Evolutionary conservation across 2,113 vertebrate species (phyloP), one percentile per base, ranked within the genome.

Genomic region (Xiphophorus maculatus): DNA sequence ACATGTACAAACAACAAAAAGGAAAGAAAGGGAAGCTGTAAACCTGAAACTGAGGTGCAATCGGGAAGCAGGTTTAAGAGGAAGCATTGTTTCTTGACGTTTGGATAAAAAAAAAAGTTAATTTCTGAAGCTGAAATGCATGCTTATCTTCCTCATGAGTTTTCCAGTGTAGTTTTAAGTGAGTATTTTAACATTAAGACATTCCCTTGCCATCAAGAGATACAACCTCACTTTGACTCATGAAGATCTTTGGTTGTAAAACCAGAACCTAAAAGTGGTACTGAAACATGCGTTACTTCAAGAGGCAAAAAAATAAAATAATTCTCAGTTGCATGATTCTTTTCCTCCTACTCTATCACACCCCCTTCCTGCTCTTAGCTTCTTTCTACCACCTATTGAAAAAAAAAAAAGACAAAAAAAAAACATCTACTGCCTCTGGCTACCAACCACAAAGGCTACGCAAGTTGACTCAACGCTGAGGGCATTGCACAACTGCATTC

Each of bases 401-500:
- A 13, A 42, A 42, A 42, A 12, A 42, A 32, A 58, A 30, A 15
- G 15, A 69, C 33, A 58, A n/a, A 35, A 33, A 58, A 28, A n/a
- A 27, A n/a, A 37, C 77, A 73, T 82, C 77, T 33, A 76, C 44
- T 69, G 89, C 88, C 85, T 84, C 81, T 83, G 81, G 90, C 86
- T 81, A 64, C 66, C 71, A 89, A 90, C 63, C 66, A 67, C 69
- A 77, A 67, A 84, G 79, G 79, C 90, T 87, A 84, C 72, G 67
- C 76, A 82, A 86, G 88, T 30, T 88, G 85, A 91, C 84, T 82
- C 80, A 76, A 82, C 8, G 51, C 80, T 85, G 48, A 82, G 70
- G 74, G 71, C 79, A 87, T 84, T 87, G 85, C 82, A 86, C 84
- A 90, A 91, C 79, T 77, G 76, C 58, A 71, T 78, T 83, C 83